Conservation (phyloP, 2,113 vertebrate species). For the Elephantulus edwardii region DNA sequence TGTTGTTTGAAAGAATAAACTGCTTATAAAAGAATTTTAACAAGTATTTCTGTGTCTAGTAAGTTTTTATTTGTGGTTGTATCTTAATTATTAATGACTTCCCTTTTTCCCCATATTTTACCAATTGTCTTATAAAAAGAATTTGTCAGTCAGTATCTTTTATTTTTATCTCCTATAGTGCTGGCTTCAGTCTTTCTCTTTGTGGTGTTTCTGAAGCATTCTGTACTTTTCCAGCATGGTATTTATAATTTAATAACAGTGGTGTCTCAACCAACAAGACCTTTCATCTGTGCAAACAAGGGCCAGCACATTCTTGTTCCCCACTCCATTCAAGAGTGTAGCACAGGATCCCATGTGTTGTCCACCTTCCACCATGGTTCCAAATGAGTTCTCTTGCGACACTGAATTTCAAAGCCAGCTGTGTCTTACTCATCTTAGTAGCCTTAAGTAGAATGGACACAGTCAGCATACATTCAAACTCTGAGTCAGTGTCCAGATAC, state of each 20-base stretch:
- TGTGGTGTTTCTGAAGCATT: background rate
- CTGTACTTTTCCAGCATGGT: background rate
- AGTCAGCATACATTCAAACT: background rate
- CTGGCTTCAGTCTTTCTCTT: background rate
- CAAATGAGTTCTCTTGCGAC: background rate
- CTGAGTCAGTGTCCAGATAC: background rate
- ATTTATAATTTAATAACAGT: background rate
- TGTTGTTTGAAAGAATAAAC: background rate
- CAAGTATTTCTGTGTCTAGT: background rate
- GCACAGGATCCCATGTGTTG: background rate
- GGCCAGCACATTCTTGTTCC: background rate
- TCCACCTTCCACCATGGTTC: background rate
- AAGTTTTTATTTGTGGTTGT: slow-evolving; percentile 2
- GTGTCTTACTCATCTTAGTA: background rate
- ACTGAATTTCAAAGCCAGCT: background rate
- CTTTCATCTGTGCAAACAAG: background rate
- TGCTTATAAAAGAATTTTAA: background rate
- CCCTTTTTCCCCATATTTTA: background rate
- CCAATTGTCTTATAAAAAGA: background rate
- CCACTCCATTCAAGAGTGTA: no score
- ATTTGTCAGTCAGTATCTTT: background rate
- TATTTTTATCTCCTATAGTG: background rate
- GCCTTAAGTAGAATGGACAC: background rate
- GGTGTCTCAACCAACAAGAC: background rate
- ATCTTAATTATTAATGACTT: no score